Evolutionary conservation across 2,113 vertebrate species (phyloP).

Genomic region (Corydoras maculifer): DNA sequence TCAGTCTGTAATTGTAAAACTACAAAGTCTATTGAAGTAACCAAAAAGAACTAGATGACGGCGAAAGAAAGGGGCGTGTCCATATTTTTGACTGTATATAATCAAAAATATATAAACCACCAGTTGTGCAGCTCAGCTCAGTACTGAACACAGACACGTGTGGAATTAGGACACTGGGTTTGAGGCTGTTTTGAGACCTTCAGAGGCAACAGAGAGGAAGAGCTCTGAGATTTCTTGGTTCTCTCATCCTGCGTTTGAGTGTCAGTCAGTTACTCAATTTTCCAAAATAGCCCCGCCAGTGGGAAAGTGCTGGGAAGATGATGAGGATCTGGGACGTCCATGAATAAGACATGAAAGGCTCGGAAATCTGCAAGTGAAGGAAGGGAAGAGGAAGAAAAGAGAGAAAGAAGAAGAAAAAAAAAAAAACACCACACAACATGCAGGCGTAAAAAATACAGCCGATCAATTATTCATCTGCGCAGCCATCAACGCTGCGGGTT

Average conservation of each 20-base stretch:
- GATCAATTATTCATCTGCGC: conserved; percentile 40
- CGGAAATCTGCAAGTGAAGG: conserved; percentile 21
- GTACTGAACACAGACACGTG: too few species aligned
- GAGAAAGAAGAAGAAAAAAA: neutral
- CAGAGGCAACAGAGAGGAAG: neutral
- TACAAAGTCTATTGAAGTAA: too few species aligned
- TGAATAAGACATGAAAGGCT: conserved; percentile 37
- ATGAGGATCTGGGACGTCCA: conserved; percentile 17
- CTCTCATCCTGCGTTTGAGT: neutral
- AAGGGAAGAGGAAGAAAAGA: neutral
- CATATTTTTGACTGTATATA: too few species aligned
- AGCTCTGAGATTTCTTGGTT: neutral
- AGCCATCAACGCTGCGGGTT: conserved; percentile 20
- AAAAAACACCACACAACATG: conserved; percentile 21
- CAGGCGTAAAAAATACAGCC: conserved; percentile 28
- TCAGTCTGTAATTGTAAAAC: too few species aligned
- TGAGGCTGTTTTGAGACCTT: neutral
- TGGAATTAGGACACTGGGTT: too few species aligned
- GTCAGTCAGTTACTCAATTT: conserved; percentile 11
- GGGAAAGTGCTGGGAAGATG: conserved; percentile 9
- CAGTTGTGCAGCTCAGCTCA: too few species aligned
- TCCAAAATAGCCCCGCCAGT: conserved; percentile 2
- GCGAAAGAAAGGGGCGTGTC: too few species aligned
- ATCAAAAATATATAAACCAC: too few species aligned
- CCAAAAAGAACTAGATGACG: too few species aligned